Evolutionary conservation across 2,797 vertebrate species (phyloP).

Genomic region (Pseudopleuronectes americanus): DNA sequence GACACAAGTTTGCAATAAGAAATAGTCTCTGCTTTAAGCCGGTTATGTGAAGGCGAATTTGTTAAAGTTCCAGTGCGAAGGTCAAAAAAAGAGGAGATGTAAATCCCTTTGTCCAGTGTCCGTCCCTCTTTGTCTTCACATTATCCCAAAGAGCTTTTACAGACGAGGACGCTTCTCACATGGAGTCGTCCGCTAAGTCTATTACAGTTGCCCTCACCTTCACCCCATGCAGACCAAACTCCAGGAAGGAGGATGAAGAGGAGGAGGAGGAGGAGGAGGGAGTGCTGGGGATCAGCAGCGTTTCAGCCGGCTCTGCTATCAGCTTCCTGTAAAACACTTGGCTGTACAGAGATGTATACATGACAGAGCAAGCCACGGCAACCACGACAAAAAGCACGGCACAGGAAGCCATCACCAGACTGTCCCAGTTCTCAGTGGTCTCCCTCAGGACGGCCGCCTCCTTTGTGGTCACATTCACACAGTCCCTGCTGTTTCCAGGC

Average conservation of each 20-base stretch:
- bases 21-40: slow-evolving; percentile 65
- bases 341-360: slow-evolving; percentile 82
- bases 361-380: slow-evolving; percentile 83
- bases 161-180: slow-evolving; percentile 73
- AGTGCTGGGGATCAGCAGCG: slow-evolving; percentile 80
- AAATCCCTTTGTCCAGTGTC: slow-evolving; percentile 71
- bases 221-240: slow-evolving; percentile 78
- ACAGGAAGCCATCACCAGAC: slow-evolving; percentile 80
- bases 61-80: slow-evolving; percentile 30
- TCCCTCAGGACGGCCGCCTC: slow-evolving; percentile 63
- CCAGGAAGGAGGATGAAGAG: slow-evolving; percentile 68
- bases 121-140: slow-evolving; percentile 57
- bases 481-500: slow-evolving; percentile 85
- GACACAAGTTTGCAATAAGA: slow-evolving; percentile 62
- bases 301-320: slow-evolving; percentile 77
- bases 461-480: slow-evolving; percentile 91
- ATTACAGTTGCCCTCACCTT: slow-evolving; percentile 91
- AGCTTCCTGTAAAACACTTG: slow-evolving; percentile 76
- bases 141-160: slow-evolving; percentile 53
- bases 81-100: slow-evolving; percentile 68
- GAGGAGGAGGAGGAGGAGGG: slow-evolving; percentile 72
- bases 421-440: slow-evolving; percentile 73
- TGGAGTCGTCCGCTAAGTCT: slow-evolving; percentile 85
- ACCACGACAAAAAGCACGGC: slow-evolving; percentile 84
- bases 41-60: slow-evolving; percentile 43